Conservation (phyloP, 2,113 vertebrate genomes). For the Tretioscincus oriximinensis region DNA sequence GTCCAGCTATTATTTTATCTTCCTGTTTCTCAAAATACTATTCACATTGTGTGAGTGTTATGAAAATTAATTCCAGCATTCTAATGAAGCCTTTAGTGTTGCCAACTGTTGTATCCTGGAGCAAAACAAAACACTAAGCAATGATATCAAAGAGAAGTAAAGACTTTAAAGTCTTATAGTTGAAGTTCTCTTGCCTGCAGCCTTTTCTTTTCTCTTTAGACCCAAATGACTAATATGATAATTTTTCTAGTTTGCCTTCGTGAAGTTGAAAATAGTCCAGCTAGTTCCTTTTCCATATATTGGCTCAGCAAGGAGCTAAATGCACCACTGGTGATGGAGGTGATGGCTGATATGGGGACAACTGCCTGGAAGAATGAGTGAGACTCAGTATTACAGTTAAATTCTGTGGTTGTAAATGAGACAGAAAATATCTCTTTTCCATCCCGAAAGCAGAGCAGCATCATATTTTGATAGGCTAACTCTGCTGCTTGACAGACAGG, state of each 20-base stretch:
- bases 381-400: constrained; percentile 24
- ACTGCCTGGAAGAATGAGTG: neutral
- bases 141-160: neutral
- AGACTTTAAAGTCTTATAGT: neutral
- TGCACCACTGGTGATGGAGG: constrained; percentile 2
- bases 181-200: neutral
- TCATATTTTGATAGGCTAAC: constrained; percentile 33
- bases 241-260: constrained; percentile 1
- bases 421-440: constrained; percentile 5
- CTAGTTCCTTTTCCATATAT: constrained; percentile 38
- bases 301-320: constrained; percentile 20
- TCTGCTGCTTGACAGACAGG: neutral
- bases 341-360: neutral
- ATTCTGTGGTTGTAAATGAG: constrained; percentile 33
- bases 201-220: neutral
- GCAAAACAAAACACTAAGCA: neutral
- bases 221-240: neutral
- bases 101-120: neutral
- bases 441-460: constrained; percentile 12
- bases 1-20: too few species aligned
- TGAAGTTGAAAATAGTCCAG: neutral
- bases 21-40: too few species aligned
- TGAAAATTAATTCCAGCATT: neutral
- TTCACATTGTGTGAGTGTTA: neutral
- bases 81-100: neutral